A percentile compares a stretch with the other conserved stretches of the same genome.
These are phyloP conservation scores for Cryptoblepharus egeriae DNA, from an alignment of 2,797 vertebrate genomes.

Conservation along the genomic window DNA sequence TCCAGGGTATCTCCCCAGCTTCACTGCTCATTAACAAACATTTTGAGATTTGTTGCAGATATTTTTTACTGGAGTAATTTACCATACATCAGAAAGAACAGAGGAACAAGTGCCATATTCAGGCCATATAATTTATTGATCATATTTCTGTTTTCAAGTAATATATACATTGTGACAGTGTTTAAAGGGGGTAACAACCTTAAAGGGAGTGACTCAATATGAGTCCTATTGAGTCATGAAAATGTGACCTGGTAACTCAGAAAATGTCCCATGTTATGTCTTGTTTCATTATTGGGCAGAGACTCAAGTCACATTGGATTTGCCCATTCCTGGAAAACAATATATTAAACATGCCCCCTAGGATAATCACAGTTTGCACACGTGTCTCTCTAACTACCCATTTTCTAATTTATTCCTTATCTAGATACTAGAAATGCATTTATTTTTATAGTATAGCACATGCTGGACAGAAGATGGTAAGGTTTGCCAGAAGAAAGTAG, in stretches of 20 bases:
- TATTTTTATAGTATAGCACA: background rate
- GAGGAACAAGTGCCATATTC: background rate
- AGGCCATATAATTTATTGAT: background rate
- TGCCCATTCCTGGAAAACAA: no score
- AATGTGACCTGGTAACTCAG: no score
- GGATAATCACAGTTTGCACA: background rate
- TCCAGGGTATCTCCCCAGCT: background rate
- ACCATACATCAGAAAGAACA: background rate
- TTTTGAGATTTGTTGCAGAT: background rate
- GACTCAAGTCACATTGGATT: no score
- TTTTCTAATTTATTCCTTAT: background rate
- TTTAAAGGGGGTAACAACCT: no score
- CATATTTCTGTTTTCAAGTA: no score
- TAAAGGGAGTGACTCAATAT: no score
- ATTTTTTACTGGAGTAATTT: background rate
- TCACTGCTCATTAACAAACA: background rate
- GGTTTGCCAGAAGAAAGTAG: background rate
- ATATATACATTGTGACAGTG: no score
- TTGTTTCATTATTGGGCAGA: no score
- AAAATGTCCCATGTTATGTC: no score
- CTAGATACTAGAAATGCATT: background rate
- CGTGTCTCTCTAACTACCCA: background rate
- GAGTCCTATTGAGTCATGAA: no score
- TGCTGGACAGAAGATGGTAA: background rate
- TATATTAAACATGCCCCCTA: background rate